Percentiles rank a stretch among this genome's conserved stretches.
These are phyloP conservation scores for Variabilichromis moorii DNA, from an alignment of 2,113 vertebrate species.

Conservation along the genomic window DNA sequence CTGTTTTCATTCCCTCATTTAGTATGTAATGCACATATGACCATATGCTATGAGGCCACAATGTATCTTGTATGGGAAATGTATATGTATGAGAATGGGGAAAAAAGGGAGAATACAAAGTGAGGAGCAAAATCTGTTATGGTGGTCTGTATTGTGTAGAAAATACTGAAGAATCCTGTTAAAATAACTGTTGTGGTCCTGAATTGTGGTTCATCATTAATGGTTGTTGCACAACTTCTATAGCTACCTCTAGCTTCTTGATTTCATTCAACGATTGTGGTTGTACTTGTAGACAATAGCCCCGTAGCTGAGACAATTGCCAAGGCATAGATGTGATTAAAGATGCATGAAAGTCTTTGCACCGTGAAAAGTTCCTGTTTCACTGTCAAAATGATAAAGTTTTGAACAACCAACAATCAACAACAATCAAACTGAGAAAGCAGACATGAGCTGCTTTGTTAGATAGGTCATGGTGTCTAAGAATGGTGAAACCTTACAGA, in stretches of 20 bases:
- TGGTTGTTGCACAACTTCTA: neutral
- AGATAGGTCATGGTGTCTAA: neutral
- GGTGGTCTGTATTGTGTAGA: neutral
- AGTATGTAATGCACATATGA: neutral
- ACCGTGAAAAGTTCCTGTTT: neutral
- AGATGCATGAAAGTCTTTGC: neutral
- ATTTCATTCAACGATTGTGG: neutral
- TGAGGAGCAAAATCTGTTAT: neutral
- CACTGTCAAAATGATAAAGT: neutral
- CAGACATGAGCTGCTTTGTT: neutral
- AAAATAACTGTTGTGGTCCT: neutral
- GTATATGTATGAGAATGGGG: neutral
- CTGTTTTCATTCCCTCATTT: neutral
- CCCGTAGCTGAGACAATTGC: neutral
- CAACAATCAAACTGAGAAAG: neutral
- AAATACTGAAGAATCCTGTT: neutral
- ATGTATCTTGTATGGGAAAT: neutral
- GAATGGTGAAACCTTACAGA: neutral
- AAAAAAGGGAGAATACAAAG: neutral
- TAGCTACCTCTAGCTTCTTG: neutral
- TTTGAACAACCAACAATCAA: neutral
- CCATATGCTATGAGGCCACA: neutral
- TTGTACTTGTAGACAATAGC: neutral
- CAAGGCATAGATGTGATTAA: neutral
- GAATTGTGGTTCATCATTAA: neutral